Percentiles rank a stretch among this genome's conserved stretches.
Conservation (phyloP, 2,113 vertebrate genomes). For the Seriola aureovittata region DNA sequence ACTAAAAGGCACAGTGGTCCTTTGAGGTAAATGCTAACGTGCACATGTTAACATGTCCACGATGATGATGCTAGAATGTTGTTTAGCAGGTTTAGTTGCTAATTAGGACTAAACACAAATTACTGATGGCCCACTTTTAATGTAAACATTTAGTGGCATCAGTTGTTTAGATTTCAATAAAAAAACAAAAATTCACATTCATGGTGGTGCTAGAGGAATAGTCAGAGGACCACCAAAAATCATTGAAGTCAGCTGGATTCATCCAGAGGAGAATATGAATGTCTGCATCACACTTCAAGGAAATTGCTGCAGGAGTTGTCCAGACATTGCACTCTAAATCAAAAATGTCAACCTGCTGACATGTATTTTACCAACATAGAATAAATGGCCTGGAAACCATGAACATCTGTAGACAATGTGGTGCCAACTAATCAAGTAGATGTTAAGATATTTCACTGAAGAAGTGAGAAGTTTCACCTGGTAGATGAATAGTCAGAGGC, state of each 20-base stretch:
- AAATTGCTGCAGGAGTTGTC: not conserved
- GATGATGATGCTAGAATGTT: not conserved
- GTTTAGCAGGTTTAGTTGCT: not conserved
- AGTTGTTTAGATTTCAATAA: not conserved
- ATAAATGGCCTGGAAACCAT: not conserved
- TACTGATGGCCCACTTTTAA: not conserved
- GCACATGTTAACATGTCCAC: not conserved
- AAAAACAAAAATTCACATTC: not conserved
- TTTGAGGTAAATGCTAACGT: not conserved
- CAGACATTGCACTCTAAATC: not conserved
- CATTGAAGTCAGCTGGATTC: not conserved
- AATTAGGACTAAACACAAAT: too few species aligned
- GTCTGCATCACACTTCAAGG: not conserved
- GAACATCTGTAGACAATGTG: not conserved
- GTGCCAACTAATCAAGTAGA: not conserved
- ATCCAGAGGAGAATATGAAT: not conserved
- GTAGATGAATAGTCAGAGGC: not conserved
- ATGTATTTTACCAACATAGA: too few species aligned
- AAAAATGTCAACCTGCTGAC: too few species aligned
- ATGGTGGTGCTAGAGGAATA: not conserved
- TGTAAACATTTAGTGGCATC: too few species aligned
- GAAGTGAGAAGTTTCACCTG: not conserved
- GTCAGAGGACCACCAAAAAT: not conserved
- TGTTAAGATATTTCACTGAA: not conserved
- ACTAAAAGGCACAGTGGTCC: not conserved